phyloP scores from a whole-genome alignment of 2,888 invertebrate genomes.

The Xestia c-nigrum region DNA sequence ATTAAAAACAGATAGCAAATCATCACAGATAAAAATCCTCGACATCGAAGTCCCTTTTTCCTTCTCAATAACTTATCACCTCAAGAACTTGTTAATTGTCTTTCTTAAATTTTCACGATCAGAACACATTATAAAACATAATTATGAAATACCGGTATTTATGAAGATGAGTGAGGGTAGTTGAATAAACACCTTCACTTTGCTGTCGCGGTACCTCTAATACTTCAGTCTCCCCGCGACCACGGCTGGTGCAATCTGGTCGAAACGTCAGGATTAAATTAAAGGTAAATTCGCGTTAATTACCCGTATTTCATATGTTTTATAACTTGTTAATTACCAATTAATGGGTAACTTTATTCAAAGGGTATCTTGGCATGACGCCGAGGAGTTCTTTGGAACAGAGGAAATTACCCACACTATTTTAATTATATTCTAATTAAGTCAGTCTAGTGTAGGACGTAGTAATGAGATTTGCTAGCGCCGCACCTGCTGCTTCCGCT shows the following conservation, averaged over 20 bases:
- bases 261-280: too few species aligned
- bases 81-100: slow-evolving; percentile 29
- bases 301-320: too few species aligned
- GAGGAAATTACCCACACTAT: slow-evolving; percentile 24
- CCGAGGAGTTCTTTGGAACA: slow-evolving; percentile 12
- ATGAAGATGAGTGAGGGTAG: too few species aligned
- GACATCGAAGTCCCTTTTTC: background rate
- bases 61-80: background rate
- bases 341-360: slow-evolving; percentile 13
- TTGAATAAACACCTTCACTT: too few species aligned
- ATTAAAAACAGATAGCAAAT: background rate
- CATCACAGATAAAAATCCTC: background rate
- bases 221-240: too few species aligned
- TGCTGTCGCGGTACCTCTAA: too few species aligned
- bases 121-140: too few species aligned
- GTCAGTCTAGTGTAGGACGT: background rate
- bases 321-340: slow-evolving; percentile 32
- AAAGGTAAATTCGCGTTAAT: too few species aligned
- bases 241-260: too few species aligned
- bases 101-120: too few species aligned
- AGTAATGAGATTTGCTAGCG: background rate
- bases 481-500: slow-evolving; percentile 14
- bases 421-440: slow-evolving; percentile 42
- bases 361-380: slow-evolving; percentile 28
- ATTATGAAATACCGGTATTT: too few species aligned